Evolutionary conservation across 2,797 vertebrate species (phyloP), one percentile per base, ranked within the genome.

Genomic region (Chelon labrosus): DNA sequence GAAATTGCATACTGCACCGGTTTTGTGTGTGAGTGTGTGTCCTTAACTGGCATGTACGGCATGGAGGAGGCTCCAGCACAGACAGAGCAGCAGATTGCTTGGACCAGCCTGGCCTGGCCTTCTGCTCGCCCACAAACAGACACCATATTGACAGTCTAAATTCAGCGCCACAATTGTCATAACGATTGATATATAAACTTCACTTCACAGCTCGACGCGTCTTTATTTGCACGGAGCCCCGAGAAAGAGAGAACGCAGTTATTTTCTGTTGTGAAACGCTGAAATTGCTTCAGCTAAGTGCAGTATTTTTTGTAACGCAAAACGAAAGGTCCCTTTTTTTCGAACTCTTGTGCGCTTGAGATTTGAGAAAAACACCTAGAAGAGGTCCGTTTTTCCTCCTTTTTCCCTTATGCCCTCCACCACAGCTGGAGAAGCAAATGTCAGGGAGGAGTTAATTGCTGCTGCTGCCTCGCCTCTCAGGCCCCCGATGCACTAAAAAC

Each of bases 401-500:
- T 27, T 85, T 77, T 76, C 69, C 73, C 70, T 68, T 73, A 79
- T 74, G 81, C 77, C 79, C 75, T 75, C 58, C 59, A 85, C 55
- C 76, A 72, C 81, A 88, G 85, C 78, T 82, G 64, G 80, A 77
- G 77, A 77, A 63, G 75, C 73, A 90, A 89, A 89, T 90, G 89
- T 90, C 87, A 89, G 72, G 25, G 71, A 85, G 78, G 72, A 86
- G 81, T 89, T 91, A 92, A 90, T 90, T 91, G 85, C 82, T 56
- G 68, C 67, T 56, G 68, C 67, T 16, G 74, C 64, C 65, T 83
- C 49, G 13, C 84, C 64, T 83, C 78, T 67, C 62, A 75, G 73
- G 76, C n/a, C 71, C 73, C 74, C 17, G 63, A 72, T 81, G 79
- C 70, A 73, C 77, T 72, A 42, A 83, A 83, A 77, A 65, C 79